A percentile compares a stretch with the other conserved stretches of the same genome.
Conservation (phyloP, 2,113 vertebrate genomes). For the Crotalus helleri region DNA sequence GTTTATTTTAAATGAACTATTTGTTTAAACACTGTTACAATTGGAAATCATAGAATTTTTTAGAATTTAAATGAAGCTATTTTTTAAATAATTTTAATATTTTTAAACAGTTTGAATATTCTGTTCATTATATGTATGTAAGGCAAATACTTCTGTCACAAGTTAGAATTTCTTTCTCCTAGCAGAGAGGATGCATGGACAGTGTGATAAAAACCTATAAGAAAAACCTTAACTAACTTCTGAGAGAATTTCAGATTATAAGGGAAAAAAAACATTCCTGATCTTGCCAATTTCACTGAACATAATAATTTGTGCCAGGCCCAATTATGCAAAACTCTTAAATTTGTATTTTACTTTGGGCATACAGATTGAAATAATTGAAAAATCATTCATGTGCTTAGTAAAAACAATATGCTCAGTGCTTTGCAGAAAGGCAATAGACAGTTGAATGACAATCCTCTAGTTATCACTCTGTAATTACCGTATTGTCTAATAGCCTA, state of each 20-base stretch:
- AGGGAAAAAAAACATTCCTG: constrained; percentile 25
- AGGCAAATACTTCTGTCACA: constrained; percentile 14
- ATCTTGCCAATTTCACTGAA: background rate
- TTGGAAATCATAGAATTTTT: constrained; percentile 34
- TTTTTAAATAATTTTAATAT: background rate
- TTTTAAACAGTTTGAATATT: background rate
- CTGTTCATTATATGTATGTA: background rate
- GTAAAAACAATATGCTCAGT: background rate
- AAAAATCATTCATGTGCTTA: background rate
- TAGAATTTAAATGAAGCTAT: constrained; percentile 28
- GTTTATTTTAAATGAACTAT: background rate
- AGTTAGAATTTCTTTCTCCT: constrained; percentile 37
- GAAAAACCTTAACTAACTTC: constrained; percentile 29
- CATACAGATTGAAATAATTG: background rate
- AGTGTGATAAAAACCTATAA: background rate
- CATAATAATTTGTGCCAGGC: background rate
- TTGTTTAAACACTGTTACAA: background rate
- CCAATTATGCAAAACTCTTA: background rate
- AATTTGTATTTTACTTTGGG: background rate
- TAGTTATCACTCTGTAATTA: background rate
- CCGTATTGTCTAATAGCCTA: too few species aligned
- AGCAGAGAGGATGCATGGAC: constrained; percentile 6
- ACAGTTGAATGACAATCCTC: background rate
- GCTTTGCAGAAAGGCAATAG: background rate
- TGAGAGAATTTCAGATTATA: accelerated